A percentile compares a stretch with the other conserved stretches of the same genome.
Evolutionary conservation across 2,888 invertebrate species (phyloP).

Genomic region (Tenthredo scrophulariae): DNA sequence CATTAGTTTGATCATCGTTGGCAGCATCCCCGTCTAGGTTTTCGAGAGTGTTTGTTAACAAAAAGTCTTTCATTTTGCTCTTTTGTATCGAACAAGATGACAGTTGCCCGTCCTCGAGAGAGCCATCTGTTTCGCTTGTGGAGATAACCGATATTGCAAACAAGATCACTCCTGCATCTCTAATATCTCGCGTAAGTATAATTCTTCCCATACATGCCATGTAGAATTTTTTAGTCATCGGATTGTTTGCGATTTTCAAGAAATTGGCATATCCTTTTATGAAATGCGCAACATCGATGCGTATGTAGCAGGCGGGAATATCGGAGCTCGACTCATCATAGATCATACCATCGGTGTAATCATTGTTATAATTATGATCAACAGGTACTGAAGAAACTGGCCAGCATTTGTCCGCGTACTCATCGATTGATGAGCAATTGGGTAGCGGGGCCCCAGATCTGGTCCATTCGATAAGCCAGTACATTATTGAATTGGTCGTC

Average conservation of each 20-base stretch:
- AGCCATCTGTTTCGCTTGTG: conserved; percentile 34
- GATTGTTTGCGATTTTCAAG: conserved; percentile 51
- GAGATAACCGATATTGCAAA: conserved; percentile 29
- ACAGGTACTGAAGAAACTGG: background rate
- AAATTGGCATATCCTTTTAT: conserved; percentile 56
- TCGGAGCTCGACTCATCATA: conserved; percentile 30
- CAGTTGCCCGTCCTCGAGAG: background rate
- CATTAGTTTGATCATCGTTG: background rate
- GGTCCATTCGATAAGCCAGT: conserved; percentile 27
- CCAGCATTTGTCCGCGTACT: background rate
- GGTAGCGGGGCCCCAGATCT: conserved; percentile 16
- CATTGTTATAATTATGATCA: background rate
- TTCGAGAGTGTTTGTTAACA: background rate
- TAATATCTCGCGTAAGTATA: conserved; percentile 11
- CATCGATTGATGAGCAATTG: conserved; percentile 2
- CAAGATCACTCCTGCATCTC: conserved; percentile 13
- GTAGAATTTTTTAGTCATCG: conserved; percentile 53
- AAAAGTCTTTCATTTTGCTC: background rate
- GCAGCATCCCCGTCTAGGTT: conserved; percentile 8
- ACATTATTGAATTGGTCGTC: conserved; percentile 9
- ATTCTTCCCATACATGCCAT: conserved; percentile 56
- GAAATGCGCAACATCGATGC: conserved; percentile 59
- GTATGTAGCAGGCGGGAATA: conserved; percentile 55
- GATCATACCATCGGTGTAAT: conserved; percentile 54
- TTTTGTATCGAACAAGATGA: conserved; percentile 11